phyloP scores from a whole-genome alignment of 2,888 invertebrate genomes.

The Ernsta delagoae region DNA sequence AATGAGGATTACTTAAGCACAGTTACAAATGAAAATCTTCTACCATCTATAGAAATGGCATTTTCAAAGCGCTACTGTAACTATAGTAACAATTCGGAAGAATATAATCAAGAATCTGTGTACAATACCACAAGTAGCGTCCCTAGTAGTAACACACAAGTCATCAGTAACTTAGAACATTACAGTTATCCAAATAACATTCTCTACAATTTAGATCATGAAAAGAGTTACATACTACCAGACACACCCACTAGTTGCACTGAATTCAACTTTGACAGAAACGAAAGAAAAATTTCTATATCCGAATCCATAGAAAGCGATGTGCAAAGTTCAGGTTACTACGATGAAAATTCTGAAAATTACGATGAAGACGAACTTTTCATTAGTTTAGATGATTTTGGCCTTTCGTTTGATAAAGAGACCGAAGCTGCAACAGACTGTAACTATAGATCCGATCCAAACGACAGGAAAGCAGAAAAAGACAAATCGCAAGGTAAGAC shows the following conservation, averaged over 20 bases:
- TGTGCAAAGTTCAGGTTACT: conserved; percentile 71
- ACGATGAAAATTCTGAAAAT: conserved; percentile 75
- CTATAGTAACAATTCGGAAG: conserved; percentile 59
- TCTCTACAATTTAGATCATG: conserved; percentile 67
- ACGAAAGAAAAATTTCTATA: conserved; percentile 68
- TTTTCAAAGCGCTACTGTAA: conserved; percentile 73
- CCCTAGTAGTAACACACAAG: conserved; percentile 47
- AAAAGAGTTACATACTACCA: conserved; percentile 68
- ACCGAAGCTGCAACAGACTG: conserved; percentile 48
- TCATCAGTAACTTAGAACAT: conserved; percentile 71
- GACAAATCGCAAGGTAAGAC: conserved; percentile 67
- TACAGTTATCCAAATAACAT: conserved; percentile 80
- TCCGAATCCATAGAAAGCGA: conserved; percentile 79
- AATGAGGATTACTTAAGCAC: conserved; percentile 67
- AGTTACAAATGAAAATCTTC: conserved; percentile 57
- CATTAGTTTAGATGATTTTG: conserved; percentile 76
- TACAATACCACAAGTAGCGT: conserved; percentile 30
- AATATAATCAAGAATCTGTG: conserved; percentile 32
- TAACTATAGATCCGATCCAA: conserved; percentile 49
- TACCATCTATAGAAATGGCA: conserved; percentile 78
- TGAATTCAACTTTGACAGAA: conserved; percentile 71
- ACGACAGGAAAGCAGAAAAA: conserved; percentile 58
- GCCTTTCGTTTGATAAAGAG: conserved; percentile 67
- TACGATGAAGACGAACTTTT: conserved; percentile 79
- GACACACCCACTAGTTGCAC: conserved; percentile 77